phyloP scores from a whole-genome alignment of 2,113 vertebrate genomes.

The Chionis minor region DNA sequence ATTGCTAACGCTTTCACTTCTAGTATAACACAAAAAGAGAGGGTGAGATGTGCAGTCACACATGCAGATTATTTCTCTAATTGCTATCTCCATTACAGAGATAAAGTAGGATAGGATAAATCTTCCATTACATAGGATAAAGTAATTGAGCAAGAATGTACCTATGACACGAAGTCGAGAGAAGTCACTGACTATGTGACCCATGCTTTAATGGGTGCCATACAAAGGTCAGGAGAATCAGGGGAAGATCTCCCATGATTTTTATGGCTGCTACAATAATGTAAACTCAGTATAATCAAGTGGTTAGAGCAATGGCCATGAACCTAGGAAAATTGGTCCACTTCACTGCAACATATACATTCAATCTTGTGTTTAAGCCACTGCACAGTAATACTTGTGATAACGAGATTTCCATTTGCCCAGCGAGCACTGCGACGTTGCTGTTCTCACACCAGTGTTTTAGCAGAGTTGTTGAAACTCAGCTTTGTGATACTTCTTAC shows the following conservation, averaged over 20 bases:
- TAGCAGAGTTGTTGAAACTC: not conserved
- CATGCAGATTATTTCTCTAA: not conserved
- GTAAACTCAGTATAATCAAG: not conserved
- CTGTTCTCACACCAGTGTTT: not conserved
- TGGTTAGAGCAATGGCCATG: not conserved
- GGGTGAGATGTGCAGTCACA: not conserved
- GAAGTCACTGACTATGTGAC: not conserved
- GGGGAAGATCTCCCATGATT: not conserved
- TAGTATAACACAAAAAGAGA: not conserved
- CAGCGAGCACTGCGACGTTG: not conserved
- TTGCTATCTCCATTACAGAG: constrained; percentile 1
- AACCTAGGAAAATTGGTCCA: not conserved
- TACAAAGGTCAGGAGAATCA: not conserved
- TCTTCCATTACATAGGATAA: not conserved
- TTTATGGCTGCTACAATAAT: not conserved
- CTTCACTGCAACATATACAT: not conserved
- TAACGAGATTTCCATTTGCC: not conserved
- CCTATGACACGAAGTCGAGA: not conserved
- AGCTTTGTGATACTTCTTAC: not conserved
- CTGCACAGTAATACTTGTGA: not conserved
- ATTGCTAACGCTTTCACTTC: not conserved
- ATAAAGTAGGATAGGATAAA: not conserved
- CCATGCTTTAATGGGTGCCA: not conserved
- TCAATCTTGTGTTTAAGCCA: not conserved
- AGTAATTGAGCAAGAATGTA: not conserved